A percentile compares a stretch with the other conserved stretches of the same genome.
These are phyloP conservation scores for Perca flavescens DNA, from an alignment of 2,113 vertebrate genomes.

Conservation along the genomic window DNA sequence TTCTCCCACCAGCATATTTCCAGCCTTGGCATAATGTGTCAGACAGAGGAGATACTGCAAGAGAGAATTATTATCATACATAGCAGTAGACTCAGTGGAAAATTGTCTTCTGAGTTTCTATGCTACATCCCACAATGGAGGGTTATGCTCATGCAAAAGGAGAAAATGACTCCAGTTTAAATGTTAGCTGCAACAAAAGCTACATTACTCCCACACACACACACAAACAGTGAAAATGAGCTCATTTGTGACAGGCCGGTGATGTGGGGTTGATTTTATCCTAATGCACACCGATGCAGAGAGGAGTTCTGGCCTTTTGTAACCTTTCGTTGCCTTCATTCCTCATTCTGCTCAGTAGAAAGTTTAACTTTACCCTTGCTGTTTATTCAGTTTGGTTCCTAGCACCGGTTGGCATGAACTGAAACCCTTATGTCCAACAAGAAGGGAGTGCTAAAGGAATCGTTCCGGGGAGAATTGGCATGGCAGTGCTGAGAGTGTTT, in stretches of 20 bases:
- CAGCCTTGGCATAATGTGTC: neutral
- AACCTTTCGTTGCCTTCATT: constrained; percentile 14
- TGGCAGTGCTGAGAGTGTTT: constrained; percentile 53
- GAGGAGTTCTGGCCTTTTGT: constrained; percentile 5
- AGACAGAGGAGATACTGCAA: constrained; percentile 15
- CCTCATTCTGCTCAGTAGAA: constrained; percentile 17
- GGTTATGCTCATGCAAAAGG: constrained; percentile 20
- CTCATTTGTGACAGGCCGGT: constrained; percentile 40
- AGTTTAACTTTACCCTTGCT: constrained; percentile 16
- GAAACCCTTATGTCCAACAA: constrained; percentile 27
- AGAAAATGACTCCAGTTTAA: constrained; percentile 45
- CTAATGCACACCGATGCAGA: neutral
- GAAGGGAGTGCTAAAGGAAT: constrained; percentile 20
- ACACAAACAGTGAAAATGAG: constrained; percentile 40
- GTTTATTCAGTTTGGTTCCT: constrained; percentile 26
- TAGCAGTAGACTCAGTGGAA: constrained; percentile 27
- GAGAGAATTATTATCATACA: constrained; percentile 30
- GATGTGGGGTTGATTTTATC: constrained; percentile 30
- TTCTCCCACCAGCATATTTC: constrained; percentile 26
- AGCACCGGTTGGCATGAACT: neutral
- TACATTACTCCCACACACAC: constrained; percentile 31
- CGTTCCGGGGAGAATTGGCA: constrained; percentile 63
- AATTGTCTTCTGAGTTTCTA: constrained; percentile 18
- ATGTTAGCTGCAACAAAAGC: constrained; percentile 38
- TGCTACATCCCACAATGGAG: constrained; percentile 40